Base-by-base conservation (phyloP, 2,113 vertebrate species). In the Dipodomys ordii region DNA sequence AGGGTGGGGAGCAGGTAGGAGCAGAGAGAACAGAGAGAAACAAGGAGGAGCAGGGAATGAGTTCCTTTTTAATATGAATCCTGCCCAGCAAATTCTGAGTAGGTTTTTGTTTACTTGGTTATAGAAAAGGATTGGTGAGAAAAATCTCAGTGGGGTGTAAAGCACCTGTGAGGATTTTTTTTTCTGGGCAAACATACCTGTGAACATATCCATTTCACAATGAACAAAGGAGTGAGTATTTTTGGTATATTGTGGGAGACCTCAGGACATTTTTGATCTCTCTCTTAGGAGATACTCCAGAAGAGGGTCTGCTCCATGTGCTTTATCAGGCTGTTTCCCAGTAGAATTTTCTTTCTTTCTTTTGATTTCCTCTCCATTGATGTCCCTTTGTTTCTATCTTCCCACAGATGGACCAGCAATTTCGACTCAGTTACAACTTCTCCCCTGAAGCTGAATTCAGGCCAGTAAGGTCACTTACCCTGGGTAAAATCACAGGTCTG, bases 401-500 rank as follows among this genome's bases (percentile, higher is more conserved):
- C 92, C 84, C 98, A 88, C 96, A 99, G 99, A 97, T 99, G 97
- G 99, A 99, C 98, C 98, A 99, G 96, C 98, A 99, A 95, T 97
- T 98, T 93, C 98, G 98, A 97, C 97, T 98, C 96, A 99, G 98
- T 95, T 99, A 99, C 96, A 99, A 98, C 83, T 99, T 99, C 97
- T 99, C 99, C 90, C 98, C 98, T 27, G 99, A 99, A 88, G 98
- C 96, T 15, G 98, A 99, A 93, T 98, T 99, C 97, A 99, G 98
- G 97, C 97, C 98, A 74, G 97, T 99, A 97, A 99, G 98, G 96
- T 99, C 99, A 39, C 98, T 99, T 94, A 99, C 98, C 86, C 97
- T 99, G 97, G 99, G 99, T 96, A 99, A 99, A 98, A 98, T 99
- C 97, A 97, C 98, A 98, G 99, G 99, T 99, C 64, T 80, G 84